Conservation (phyloP, 2,797 vertebrate species). For the Chromis chromis region DNA sequence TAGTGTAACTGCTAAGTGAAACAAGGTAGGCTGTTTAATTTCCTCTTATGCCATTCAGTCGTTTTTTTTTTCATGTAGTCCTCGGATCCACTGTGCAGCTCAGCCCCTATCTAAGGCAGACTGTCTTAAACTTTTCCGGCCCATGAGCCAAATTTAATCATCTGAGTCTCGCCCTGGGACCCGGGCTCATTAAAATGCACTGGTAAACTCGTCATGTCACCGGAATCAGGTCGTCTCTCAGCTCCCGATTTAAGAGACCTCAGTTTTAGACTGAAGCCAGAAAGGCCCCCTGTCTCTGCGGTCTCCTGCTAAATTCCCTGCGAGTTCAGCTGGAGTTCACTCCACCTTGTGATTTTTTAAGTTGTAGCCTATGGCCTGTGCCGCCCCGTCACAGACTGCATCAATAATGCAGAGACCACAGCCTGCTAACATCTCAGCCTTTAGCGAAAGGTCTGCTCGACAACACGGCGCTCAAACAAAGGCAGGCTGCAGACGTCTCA, state of each 20-base stretch:
- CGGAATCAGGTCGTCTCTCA: constrained; percentile 66
- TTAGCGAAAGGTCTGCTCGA: constrained; percentile 53
- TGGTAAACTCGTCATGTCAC: constrained; percentile 68
- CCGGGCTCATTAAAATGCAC: constrained; percentile 69
- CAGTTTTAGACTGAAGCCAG: constrained; percentile 34
- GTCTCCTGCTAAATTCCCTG: constrained; percentile 49
- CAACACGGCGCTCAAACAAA: constrained; percentile 53
- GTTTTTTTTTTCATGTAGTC: not conserved
- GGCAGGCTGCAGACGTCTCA: constrained; percentile 42
- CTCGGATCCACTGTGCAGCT: constrained; percentile 37
- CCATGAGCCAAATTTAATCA: constrained; percentile 73
- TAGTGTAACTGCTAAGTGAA: not conserved
- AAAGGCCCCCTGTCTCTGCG: constrained; percentile 18
- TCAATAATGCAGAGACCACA: constrained; percentile 76
- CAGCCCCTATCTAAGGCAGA: constrained; percentile 40
- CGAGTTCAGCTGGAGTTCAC: constrained; percentile 75
- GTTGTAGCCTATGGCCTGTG: constrained; percentile 66
- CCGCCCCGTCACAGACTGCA: constrained; percentile 64
- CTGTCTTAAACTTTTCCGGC: constrained; percentile 53
- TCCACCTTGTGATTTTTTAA: constrained; percentile 61
- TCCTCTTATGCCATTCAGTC: constrained; percentile 14
- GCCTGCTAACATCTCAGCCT: constrained; percentile 66
- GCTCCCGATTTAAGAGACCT: constrained; percentile 47
- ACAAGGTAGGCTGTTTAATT: constrained; percentile 4
- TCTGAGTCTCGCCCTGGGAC: constrained; percentile 60